Conservation (phyloP, 35 echinoderm and acorn worm species). For the Holothuria glaberrima region DNA sequence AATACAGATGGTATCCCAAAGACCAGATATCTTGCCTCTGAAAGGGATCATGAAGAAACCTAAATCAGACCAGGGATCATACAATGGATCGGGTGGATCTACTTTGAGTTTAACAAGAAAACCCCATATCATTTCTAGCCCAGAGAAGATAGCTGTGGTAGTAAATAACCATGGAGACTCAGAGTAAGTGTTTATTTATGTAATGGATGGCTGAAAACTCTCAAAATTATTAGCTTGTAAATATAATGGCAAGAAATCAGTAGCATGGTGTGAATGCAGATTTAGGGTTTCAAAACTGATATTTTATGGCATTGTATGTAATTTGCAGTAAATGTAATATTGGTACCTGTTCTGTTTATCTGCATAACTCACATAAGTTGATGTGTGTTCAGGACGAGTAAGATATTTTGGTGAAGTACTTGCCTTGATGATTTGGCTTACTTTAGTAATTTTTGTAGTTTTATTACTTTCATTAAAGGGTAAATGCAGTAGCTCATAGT, state of each 20-base stretch:
- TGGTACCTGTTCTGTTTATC: too few species aligned
- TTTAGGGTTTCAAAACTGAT: neutral
- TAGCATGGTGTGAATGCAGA: neutral
- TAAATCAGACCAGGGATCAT: constrained; percentile 68
- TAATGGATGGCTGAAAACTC: neutral
- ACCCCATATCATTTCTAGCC: constrained; percentile 55
- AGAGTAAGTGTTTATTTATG: constrained; percentile 56
- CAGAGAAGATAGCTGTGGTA: constrained; percentile 67
- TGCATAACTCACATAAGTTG: too few species aligned
- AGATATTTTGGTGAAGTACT: too few species aligned
- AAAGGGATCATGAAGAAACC: constrained; percentile 97
- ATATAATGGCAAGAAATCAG: neutral
- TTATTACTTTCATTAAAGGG: too few species aligned
- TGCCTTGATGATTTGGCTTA: too few species aligned
- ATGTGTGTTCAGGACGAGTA: too few species aligned
- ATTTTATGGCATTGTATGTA: neutral
- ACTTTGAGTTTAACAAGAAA: constrained; percentile 71
- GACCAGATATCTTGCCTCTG: constrained; percentile 94
- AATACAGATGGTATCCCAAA: constrained; percentile 77
- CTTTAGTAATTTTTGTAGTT: too few species aligned
- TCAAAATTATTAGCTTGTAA: neutral
- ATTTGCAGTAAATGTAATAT: neutral
- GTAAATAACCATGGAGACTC: constrained; percentile 52
- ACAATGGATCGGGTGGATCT: constrained; percentile 69
- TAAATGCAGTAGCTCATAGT: too few species aligned